Conservation (phyloP, 2,888 invertebrate genomes). For the Apoda limacodes region DNA sequence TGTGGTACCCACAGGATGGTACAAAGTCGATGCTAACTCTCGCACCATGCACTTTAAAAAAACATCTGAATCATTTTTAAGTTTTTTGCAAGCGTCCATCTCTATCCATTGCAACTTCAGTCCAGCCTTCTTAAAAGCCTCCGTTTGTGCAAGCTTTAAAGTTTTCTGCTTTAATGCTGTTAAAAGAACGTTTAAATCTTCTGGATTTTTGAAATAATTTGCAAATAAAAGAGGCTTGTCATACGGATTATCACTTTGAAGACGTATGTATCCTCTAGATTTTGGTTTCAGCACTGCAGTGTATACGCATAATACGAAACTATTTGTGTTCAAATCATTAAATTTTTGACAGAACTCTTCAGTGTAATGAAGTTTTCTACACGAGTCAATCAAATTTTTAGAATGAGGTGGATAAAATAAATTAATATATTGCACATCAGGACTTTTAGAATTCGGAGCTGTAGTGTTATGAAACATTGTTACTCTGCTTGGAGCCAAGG, state of each 20-base stretch:
- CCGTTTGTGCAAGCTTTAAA: slow-evolving; percentile 31
- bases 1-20: slow-evolving; percentile 74
- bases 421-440: slow-evolving; percentile 40
- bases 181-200: slow-evolving; percentile 54
- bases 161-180: slow-evolving; percentile 28
- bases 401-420: slow-evolving; percentile 32
- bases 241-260: slow-evolving; percentile 66
- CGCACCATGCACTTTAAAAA: slow-evolving; percentile 34
- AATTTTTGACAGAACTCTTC: slow-evolving; percentile 32
- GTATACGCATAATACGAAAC: slow-evolving; percentile 49
- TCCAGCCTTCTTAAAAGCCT: slow-evolving; percentile 30
- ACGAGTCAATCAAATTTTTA: slow-evolving; percentile 30
- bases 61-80: slow-evolving; percentile 28
- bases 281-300: slow-evolving; percentile 74
- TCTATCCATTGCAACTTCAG: slow-evolving; percentile 38
- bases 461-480: slow-evolving; percentile 39
- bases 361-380: slow-evolving; percentile 27
- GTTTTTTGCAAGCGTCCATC: slow-evolving; percentile 33
- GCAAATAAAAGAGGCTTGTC: slow-evolving; percentile 54
- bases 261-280: slow-evolving; percentile 74
- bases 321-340: slow-evolving; percentile 30
- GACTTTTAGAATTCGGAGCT: slow-evolving; percentile 30
- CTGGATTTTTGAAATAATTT: slow-evolving; percentile 70
- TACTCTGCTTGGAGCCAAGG: slow-evolving; percentile 42
- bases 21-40: slow-evolving; percentile 55